Evolutionary conservation across 2,113 vertebrate genomes (phyloP).

Genomic region (Nothobranchius kuhntae): DNA sequence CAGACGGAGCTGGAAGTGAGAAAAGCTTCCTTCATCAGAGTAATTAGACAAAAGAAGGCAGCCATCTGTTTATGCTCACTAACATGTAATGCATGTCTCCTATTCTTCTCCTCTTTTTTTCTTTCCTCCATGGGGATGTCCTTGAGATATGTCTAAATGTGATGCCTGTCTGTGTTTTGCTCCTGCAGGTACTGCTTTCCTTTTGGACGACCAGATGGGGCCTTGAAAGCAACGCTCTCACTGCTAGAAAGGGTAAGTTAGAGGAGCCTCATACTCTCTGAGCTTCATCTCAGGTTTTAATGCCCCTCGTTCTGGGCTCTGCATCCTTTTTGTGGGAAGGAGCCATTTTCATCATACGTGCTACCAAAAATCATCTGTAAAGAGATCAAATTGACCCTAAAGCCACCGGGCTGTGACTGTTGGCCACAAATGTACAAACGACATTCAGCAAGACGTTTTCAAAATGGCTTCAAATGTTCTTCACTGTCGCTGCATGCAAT

Average conservation of each 20-base stretch:
- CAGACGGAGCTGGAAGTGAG: conserved; percentile 60
- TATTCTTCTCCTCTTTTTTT: conserved; percentile 16
- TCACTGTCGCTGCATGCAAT: too few species aligned
- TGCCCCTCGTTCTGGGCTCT: too few species aligned
- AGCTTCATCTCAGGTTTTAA: too few species aligned
- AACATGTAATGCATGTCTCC: conserved; percentile 32
- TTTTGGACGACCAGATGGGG: conserved; percentile 97
- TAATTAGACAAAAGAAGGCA: conserved; percentile 61
- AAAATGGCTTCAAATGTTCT: too few species aligned
- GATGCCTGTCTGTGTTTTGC: conserved; percentile 41
- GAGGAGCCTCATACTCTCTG: background rate
- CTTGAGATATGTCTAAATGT: conserved; percentile 57
- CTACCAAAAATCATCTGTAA: too few species aligned
- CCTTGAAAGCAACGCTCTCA: conserved; percentile 96
- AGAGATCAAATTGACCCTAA: too few species aligned
- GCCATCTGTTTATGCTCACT: conserved; percentile 65
- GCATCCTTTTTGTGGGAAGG: too few species aligned
- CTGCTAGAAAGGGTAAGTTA: conserved; percentile 92
- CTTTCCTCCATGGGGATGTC: conserved; percentile 27
- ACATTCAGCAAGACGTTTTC: too few species aligned
- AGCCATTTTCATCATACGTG: too few species aligned
- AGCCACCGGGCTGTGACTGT: too few species aligned
- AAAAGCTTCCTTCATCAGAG: conserved; percentile 50
- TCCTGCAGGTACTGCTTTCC: conserved; percentile 95
- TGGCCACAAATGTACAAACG: too few species aligned